Conservation (phyloP, 2,797 vertebrate species). For the Acanthurus tractus region DNA sequence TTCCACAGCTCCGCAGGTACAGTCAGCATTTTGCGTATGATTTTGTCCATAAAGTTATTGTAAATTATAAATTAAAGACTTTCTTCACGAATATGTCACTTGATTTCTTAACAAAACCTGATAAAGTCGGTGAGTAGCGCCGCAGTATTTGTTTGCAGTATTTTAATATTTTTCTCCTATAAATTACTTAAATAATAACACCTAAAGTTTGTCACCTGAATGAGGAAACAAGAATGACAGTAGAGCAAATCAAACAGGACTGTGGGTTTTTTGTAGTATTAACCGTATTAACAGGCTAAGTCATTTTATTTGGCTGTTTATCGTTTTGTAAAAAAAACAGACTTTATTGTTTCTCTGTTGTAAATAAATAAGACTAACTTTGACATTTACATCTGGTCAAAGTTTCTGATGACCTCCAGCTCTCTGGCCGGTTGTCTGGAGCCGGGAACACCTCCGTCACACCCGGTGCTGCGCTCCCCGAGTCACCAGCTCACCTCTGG, state of each 20-base stretch:
- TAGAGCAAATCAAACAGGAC: neutral
- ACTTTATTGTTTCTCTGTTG: neutral
- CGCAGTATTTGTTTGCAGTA: neutral
- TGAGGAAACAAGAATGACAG: neutral
- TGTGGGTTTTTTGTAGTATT: neutral
- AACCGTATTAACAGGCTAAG: neutral
- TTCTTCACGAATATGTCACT: neutral
- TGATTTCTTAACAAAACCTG: neutral
- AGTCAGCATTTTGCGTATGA: neutral
- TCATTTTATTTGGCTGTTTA: neutral
- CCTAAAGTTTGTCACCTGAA: neutral
- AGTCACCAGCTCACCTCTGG: constrained; percentile 91
- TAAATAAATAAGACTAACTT: neutral
- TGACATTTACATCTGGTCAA: constrained; percentile 13
- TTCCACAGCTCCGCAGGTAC: constrained; percentile 95
- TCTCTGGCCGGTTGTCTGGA: constrained; percentile 92
- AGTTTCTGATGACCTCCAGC: constrained; percentile 95
- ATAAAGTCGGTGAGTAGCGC: neutral
- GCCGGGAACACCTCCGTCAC: constrained; percentile 87
- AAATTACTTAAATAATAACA: neutral
- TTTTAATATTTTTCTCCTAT: neutral
- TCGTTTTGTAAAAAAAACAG: too few relatives aligned
- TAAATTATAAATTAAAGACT: neutral
- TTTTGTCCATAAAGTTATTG: neutral
- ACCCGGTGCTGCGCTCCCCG: constrained; percentile 91